phyloP scores from a whole-genome alignment of 2,797 vertebrate genomes.

The Falco peregrinus region DNA sequence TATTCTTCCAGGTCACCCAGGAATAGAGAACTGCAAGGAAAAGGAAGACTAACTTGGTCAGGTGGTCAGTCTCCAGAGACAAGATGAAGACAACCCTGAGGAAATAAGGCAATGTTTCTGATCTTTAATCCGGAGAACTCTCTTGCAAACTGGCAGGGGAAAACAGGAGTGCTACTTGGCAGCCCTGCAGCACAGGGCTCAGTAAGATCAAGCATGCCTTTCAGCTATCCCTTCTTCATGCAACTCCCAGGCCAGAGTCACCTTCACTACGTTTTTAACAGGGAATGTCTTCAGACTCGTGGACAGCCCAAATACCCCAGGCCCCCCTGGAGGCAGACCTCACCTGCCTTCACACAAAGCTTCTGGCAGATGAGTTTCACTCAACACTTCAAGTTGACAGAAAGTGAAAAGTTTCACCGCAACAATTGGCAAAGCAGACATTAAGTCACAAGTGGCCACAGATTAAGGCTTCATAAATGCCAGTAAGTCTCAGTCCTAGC shows the following conservation, averaged over 20 bases:
- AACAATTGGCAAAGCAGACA: background rate
- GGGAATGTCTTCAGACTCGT: background rate
- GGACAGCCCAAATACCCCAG: background rate
- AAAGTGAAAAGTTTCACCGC: background rate
- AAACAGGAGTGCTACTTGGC: background rate
- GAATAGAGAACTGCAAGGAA: background rate
- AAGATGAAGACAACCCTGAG: background rate
- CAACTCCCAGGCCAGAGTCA: background rate
- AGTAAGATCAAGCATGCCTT: background rate
- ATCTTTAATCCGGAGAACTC: background rate
- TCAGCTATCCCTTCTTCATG: background rate
- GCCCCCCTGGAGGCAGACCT: background rate
- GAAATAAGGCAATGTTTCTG: background rate
- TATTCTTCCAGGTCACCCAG: background rate
- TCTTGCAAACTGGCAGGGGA: background rate
- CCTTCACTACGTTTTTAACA: background rate
- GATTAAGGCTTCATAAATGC: background rate
- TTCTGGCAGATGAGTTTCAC: background rate
- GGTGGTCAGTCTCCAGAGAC: background rate
- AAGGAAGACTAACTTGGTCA: background rate
- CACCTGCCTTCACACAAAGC: background rate
- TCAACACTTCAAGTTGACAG: background rate
- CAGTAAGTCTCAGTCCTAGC: background rate
- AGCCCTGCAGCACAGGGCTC: background rate
- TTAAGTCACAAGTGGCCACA: background rate